Evolutionary conservation across 2,113 vertebrate species (phyloP).

Genomic region (zebrafish (Danio rerio)): GRCz12tu NC_133193.1:11942001-11942500

Average conservation of each 20-base stretch:
- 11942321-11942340: conserved; percentile 47
- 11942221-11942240: conserved; percentile 62
- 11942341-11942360: conserved; percentile 38
- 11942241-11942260: conserved; percentile 57
- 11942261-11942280: conserved; percentile 55
- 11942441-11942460: conserved; percentile 15
- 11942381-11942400: conserved; percentile 39
- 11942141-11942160: conserved; percentile 50
- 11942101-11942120: conserved; percentile 48
- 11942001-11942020: not conserved
- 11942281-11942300: conserved; percentile 57
- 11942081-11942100: conserved; percentile 46
- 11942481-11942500: not conserved
- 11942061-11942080: conserved; percentile 19
- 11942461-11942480: conserved; percentile 5
- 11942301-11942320: conserved; percentile 52
- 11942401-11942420: conserved; percentile 14
- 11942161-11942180: conserved; percentile 54
- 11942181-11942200: conserved; percentile 44
- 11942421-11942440: not conserved
- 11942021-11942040: conserved; percentile 15
- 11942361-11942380: conserved; percentile 33
- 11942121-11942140: conserved; percentile 39
- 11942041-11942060: conserved; percentile 30
- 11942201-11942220: conserved; percentile 62